phyloP scores from a whole-genome alignment of 2,113 vertebrate genomes.

The Lepus americanus region DNA sequence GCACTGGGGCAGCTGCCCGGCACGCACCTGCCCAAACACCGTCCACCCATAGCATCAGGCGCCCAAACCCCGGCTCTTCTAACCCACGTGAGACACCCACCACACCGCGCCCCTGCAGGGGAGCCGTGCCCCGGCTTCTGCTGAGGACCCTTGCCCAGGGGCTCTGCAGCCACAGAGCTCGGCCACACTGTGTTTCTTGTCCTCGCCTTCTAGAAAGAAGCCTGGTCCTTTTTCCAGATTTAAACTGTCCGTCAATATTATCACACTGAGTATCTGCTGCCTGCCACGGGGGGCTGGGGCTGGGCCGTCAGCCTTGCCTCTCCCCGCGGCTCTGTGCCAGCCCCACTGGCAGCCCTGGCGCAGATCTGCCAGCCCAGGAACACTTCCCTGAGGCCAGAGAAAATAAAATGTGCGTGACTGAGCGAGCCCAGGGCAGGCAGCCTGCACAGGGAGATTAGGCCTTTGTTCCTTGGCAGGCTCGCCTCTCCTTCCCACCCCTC shows the following conservation, averaged over 20 bases:
- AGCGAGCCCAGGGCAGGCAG: neutral
- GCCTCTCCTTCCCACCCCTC: neutral
- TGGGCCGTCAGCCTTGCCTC: neutral
- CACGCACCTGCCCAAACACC: fast-evolving
- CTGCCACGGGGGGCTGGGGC: fast-evolving
- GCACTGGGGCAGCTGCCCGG: neutral
- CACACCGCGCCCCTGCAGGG: fast-evolving
- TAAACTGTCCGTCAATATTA: neutral
- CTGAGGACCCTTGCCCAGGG: neutral
- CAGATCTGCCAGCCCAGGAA: neutral
- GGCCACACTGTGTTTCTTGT: neutral
- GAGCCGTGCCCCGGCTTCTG: neutral
- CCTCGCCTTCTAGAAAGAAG: neutral
- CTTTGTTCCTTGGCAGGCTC: constrained; percentile 41
- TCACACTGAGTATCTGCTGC: neutral
- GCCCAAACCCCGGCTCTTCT: neutral
- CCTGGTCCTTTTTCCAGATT: neutral
- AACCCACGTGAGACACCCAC: fast-evolving
- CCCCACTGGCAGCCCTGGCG: neutral
- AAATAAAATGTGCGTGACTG: neutral
- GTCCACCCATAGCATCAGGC: neutral
- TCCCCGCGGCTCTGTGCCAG: neutral
- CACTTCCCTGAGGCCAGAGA: constrained; percentile 1
- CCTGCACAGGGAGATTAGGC: neutral
- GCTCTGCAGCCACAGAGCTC: neutral